phyloP scores from a whole-genome alignment of 1,140 invertebrate species.

The Tenebrio molitor region DNA sequence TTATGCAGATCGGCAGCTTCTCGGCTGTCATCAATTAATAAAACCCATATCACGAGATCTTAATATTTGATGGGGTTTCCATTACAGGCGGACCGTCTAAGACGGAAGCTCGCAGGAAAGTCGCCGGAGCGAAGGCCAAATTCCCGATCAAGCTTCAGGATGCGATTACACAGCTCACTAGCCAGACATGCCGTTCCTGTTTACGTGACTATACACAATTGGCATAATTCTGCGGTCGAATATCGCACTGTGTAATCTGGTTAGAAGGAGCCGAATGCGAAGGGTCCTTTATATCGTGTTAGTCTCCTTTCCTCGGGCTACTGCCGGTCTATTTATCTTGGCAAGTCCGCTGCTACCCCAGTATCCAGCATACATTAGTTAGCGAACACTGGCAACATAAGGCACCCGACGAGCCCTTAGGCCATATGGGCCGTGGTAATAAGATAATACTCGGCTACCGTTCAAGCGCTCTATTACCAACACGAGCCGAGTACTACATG shows the following conservation, averaged over 20 bases:
- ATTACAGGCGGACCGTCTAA: constrained; percentile 58
- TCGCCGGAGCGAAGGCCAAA: constrained; percentile 34
- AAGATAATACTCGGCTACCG: constrained; percentile 51
- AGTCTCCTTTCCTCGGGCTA: constrained; percentile 57
- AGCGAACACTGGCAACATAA: constrained; percentile 52
- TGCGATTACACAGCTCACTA: constrained; percentile 37
- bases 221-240: constrained; percentile 49
- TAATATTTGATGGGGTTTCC: constrained; percentile 66
- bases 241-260: constrained; percentile 57
- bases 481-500: constrained; percentile 22
- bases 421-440: constrained; percentile 56
- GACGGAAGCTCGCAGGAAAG: constrained; percentile 45
- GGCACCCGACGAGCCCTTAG: constrained; percentile 51
- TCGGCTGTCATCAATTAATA: constrained; percentile 68
- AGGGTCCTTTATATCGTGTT: constrained; percentile 61
- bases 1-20: constrained; percentile 65
- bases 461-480: constrained; percentile 7
- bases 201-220: constrained; percentile 50
- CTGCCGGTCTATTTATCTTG: constrained; percentile 59
- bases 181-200: constrained; percentile 29
- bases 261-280: constrained; percentile 52
- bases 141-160: constrained; percentile 27
- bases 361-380: constrained; percentile 56
- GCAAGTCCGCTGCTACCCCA: constrained; percentile 51
- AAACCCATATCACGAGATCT: constrained; percentile 66